Conservation (phyloP, 2,888 invertebrate species). For the Brenthis hecate region DNA sequence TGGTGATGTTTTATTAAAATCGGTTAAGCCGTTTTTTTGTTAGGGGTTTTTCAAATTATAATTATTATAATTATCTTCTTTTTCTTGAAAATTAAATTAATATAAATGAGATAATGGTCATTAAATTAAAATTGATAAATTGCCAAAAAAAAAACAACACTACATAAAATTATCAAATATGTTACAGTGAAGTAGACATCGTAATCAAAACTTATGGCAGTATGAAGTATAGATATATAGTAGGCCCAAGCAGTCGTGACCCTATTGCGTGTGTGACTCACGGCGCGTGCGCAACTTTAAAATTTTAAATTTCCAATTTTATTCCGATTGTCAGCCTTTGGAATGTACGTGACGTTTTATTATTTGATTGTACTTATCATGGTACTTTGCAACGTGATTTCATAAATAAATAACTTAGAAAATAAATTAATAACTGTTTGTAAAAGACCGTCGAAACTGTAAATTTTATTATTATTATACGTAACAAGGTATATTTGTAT, state of each 20-base stretch:
- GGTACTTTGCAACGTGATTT: background rate
- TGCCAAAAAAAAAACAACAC: too few relatives aligned
- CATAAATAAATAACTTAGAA: background rate
- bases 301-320: conserved; percentile 73
- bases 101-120: too few relatives aligned
- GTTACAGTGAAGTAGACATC: conserved; percentile 49
- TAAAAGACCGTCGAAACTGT: too few relatives aligned
- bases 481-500: too few relatives aligned
- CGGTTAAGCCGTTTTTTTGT: too few relatives aligned
- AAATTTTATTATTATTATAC: too few relatives aligned
- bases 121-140: too few relatives aligned
- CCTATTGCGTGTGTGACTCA: conserved; percentile 79
- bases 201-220: conserved; percentile 72
- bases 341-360: conserved; percentile 36
- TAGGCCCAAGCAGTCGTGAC: conserved; percentile 66
- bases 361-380: conserved; percentile 25
- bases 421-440: too few relatives aligned
- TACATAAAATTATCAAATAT: conserved; percentile 50
- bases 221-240: conserved; percentile 52
- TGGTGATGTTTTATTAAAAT: too few relatives aligned
- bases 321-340: conserved; percentile 49
- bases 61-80: too few relatives aligned
- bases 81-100: too few relatives aligned
- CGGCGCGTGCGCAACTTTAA: conserved; percentile 74
- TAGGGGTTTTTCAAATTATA: too few relatives aligned